Evolutionary conservation across 2,113 vertebrate genomes (phyloP).

Genomic region (Ailuropoda melanoleuca): DNA sequence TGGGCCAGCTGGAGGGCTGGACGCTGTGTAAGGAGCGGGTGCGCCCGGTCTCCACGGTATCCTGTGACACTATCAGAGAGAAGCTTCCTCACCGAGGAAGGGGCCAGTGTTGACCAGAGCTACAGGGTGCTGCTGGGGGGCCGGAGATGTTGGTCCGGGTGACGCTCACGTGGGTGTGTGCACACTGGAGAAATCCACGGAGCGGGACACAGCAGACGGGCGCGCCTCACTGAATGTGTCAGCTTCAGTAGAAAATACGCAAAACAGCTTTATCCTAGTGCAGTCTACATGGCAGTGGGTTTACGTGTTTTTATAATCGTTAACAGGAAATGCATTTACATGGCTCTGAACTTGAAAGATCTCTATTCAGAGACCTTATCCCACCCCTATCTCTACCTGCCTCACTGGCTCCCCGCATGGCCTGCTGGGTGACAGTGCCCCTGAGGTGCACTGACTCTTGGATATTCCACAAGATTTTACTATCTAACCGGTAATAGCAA

Average conservation of each 20-base stretch:
- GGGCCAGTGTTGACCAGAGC: background rate
- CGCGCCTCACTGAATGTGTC: accelerated
- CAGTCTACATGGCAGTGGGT: too few relatives aligned
- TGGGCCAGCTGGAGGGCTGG: background rate
- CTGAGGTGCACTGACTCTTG: accelerated
- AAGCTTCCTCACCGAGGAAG: background rate
- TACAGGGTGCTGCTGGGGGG: background rate
- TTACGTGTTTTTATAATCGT: background rate
- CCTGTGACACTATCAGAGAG: background rate
- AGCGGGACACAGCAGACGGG: too few relatives aligned
- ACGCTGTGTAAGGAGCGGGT: background rate
- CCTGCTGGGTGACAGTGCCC: background rate
- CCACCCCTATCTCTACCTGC: background rate
- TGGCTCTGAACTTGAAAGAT: background rate
- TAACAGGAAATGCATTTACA: background rate
- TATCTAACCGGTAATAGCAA: accelerated
- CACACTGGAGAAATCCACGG: background rate
- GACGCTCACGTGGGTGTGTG: accelerated
- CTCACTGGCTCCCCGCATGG: background rate
- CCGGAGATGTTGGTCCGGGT: background rate
- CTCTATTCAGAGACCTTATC: background rate
- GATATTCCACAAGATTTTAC: background rate
- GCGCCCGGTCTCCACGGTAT: background rate
- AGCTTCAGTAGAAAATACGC: background rate
- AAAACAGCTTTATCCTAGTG: background rate